Conservation (phyloP, 92 coral and sea anemone genomes). For the Palythoa grandis region DNA sequence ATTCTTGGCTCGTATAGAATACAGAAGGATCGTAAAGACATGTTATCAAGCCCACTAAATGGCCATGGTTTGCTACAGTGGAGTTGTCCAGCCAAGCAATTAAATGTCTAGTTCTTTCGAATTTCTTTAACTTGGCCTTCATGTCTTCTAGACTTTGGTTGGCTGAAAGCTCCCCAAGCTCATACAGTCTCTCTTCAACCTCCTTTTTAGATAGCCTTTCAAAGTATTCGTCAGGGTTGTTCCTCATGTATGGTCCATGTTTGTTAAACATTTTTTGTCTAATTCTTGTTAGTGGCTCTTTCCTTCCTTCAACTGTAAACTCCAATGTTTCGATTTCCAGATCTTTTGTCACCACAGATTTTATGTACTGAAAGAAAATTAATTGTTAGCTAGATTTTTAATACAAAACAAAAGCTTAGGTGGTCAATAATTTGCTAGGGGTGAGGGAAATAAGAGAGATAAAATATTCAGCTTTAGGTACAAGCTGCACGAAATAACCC, state of each 20-base stretch:
- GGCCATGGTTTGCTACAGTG: constrained; percentile 58
- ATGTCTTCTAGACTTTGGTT: constrained; percentile 10
- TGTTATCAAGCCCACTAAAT: constrained; percentile 53
- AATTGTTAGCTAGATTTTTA: background rate
- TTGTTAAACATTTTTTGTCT: constrained; percentile 39
- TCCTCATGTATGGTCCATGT: constrained; percentile 44
- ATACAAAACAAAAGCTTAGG: background rate
- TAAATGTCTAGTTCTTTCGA: constrained; percentile 49
- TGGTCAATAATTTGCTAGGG: background rate
- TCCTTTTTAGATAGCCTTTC: background rate
- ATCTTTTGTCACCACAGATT: constrained; percentile 57
- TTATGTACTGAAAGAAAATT: constrained; percentile 49
- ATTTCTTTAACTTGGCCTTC: constrained; percentile 17
- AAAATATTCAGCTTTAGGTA: background rate
- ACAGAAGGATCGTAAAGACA: constrained; percentile 54
- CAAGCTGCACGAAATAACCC: background rate
- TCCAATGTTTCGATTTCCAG: constrained; percentile 17
- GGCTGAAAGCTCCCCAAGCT: constrained; percentile 15
- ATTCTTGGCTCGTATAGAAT: constrained; percentile 47
- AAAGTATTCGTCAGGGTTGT: constrained; percentile 27
- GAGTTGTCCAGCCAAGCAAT: constrained; percentile 60
- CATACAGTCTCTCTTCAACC: constrained; percentile 28
- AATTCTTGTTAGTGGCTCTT: constrained; percentile 39
- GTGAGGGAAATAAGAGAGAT: background rate
- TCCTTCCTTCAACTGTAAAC: constrained; percentile 49